Evolutionary conservation across 2,113 vertebrate genomes (phyloP).

Genomic region (Pteropus alecto): DNA sequence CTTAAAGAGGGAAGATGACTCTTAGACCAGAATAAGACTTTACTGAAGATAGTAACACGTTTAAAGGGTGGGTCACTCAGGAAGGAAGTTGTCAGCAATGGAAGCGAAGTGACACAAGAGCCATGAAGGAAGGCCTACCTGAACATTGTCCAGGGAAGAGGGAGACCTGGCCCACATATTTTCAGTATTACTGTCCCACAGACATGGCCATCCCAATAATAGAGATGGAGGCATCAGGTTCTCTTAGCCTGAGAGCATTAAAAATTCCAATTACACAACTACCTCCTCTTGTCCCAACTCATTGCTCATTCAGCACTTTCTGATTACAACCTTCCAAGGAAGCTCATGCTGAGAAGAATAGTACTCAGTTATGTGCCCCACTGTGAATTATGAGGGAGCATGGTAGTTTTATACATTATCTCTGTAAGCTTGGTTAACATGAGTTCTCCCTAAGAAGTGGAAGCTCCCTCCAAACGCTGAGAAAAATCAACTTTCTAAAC

Average conservation of each 20-base stretch:
- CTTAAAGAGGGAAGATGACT: neutral
- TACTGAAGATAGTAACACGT: neutral
- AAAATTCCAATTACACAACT: constrained; percentile 19
- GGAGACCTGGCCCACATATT: constrained; percentile 1
- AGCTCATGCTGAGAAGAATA: neutral
- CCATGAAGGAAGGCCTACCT: neutral
- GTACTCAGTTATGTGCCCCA: neutral
- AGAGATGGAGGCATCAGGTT: constrained; percentile 30
- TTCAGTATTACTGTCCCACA: neutral
- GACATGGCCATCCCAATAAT: neutral
- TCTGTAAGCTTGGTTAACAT: neutral
- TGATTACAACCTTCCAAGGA: neutral
- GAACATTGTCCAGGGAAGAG: neutral
- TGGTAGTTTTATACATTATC: neutral
- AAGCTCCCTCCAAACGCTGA: neutral
- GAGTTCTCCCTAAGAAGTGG: neutral
- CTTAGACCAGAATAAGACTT: neutral
- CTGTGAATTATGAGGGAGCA: neutral
- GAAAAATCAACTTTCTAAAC: constrained; percentile 37
- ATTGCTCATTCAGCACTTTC: neutral
- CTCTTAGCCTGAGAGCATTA: constrained; percentile 25
- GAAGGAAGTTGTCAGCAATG: neutral
- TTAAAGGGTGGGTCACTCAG: constrained; percentile 21
- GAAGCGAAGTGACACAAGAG: neutral
- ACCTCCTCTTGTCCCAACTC: neutral